These are phyloP conservation scores for Microctonus aethiopoides DNA, from an alignment of 2,888 invertebrate species.

Conservation along the genomic window DNA sequence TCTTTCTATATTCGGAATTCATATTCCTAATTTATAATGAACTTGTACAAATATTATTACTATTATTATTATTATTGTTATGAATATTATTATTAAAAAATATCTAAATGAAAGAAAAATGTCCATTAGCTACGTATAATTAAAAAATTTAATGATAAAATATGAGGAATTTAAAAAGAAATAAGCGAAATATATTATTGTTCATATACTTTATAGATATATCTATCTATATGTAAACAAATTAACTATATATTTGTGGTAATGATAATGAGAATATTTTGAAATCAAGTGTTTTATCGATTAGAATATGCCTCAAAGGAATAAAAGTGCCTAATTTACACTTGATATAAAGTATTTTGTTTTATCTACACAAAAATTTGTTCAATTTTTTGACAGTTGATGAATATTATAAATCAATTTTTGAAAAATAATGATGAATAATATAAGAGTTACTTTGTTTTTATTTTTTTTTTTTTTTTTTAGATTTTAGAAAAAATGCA, in stretches of 20 bases:
- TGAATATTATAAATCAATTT: slow-evolving; percentile 9
- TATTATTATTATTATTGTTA: background rate
- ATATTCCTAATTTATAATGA: background rate
- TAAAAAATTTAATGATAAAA: background rate
- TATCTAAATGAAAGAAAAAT: background rate
- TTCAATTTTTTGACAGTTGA: background rate
- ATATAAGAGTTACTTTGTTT: background rate
- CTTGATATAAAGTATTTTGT: background rate
- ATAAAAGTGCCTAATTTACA: background rate
- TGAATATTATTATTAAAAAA: background rate
- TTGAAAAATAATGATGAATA: background rate
- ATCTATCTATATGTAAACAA: too few species aligned
- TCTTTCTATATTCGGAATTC: background rate
- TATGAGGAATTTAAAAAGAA: background rate
- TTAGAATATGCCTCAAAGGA: background rate
- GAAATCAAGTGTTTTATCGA: background rate
- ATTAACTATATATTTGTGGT: background rate
- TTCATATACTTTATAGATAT: too few species aligned
- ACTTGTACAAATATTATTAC: background rate
- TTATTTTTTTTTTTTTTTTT: too few species aligned
- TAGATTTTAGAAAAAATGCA: too few species aligned
- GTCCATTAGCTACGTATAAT: background rate
- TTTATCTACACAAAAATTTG: background rate
- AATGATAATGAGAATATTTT: background rate
- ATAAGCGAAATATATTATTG: background rate